phyloP scores from a whole-genome alignment of 1,140 invertebrate genomes.

The Meloidogyne chitwoodi region DNA sequence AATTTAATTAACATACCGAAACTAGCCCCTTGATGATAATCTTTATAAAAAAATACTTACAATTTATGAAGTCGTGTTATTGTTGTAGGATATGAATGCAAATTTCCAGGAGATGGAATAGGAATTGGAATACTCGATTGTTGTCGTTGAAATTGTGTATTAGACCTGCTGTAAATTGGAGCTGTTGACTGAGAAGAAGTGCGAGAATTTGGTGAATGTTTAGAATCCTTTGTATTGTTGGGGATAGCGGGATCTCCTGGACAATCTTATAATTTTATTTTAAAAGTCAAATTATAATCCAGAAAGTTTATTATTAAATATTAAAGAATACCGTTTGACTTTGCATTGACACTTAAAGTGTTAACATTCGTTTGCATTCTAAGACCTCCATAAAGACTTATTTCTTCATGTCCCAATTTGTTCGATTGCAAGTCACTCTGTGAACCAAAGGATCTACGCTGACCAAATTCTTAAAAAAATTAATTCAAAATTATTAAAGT shows the following conservation, averaged over 20 bases:
- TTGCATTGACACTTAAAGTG: background rate
- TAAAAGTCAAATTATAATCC: no score
- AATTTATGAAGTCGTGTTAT: background rate
- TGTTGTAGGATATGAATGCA: background rate
- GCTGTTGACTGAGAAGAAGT: background rate
- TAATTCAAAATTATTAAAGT: no score
- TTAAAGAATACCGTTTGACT: background rate
- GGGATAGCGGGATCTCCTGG: background rate
- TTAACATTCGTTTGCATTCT: background rate
- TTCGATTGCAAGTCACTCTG: background rate
- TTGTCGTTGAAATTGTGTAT: background rate
- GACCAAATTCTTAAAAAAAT: background rate
- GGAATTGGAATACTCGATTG: background rate
- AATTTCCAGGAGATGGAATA: background rate
- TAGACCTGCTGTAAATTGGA: background rate
- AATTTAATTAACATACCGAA: background rate
- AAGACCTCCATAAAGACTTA: background rate
- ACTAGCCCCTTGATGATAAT: background rate
- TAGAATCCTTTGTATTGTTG: background rate
- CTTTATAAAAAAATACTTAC: background rate
- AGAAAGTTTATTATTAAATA: no score
- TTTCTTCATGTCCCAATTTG: background rate
- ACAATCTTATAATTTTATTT: background rate
- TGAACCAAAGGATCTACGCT: background rate
- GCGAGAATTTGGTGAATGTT: background rate